Conservation (phyloP, 1,140 invertebrate species). For the Cherax destructor region DNA sequence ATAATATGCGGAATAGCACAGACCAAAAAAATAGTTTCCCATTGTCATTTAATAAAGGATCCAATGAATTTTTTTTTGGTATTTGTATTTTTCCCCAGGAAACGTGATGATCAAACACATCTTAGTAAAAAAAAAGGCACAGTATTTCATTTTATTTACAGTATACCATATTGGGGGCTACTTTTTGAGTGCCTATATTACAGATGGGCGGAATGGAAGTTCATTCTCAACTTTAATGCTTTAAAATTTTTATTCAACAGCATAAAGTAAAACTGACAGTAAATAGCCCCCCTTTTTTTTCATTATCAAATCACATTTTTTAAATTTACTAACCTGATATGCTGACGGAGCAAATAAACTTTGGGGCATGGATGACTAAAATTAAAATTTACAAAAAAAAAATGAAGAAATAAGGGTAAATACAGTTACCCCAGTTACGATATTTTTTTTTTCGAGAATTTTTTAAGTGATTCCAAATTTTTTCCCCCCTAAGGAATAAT, state of each 20-base stretch:
- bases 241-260: neutral
- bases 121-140: neutral
- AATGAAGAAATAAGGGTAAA: neutral
- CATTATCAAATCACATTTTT: neutral
- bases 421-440: no score
- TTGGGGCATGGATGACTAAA: conserved; percentile 1
- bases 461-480: no score
- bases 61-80: neutral
- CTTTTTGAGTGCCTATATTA: neutral
- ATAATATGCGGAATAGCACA: neutral
- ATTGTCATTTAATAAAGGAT: neutral
- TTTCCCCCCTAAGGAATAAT: no score
- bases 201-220: conserved; percentile 5
- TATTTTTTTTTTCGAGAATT: no score
- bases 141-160: neutral
- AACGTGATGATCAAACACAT: neutral
- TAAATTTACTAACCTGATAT: neutral
- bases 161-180: neutral
- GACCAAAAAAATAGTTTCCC: neutral
- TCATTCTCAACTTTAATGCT: neutral
- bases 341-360: conserved; percentile 18
- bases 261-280: neutral
- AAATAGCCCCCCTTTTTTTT: neutral
- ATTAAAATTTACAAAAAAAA: neutral
- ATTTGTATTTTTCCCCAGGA: no score